Conservation (phyloP, 2,797 vertebrate genomes). For the Myripristis murdjan region DNA sequence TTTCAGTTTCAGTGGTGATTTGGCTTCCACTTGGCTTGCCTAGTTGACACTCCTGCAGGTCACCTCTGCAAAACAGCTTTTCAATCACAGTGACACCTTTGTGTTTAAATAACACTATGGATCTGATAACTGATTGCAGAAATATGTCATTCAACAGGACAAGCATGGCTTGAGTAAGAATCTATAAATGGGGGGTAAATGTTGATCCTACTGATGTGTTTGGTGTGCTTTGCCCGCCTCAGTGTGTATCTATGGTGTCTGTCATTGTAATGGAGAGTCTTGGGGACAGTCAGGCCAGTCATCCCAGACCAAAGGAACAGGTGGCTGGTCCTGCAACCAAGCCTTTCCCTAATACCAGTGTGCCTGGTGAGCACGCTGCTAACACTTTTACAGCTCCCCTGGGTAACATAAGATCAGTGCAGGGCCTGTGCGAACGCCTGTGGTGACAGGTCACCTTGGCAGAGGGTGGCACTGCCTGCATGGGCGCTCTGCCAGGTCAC, state of each 20-base stretch:
- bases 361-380: conserved; percentile 72
- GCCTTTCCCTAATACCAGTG: conserved; percentile 67
- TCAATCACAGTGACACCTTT: too few species aligned
- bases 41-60: too few species aligned
- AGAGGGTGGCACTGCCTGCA: conserved; percentile 63
- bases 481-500: conserved; percentile 47
- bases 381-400: conserved; percentile 87
- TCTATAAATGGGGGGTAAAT: conserved; percentile 14
- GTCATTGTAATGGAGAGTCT: conserved; percentile 34
- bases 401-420: conserved; percentile 69
- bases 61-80: too few species aligned
- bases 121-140: too few species aligned
- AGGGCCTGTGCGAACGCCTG: conserved; percentile 70
- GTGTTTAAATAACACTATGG: too few species aligned
- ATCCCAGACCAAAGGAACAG: conserved; percentile 76
- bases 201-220: conserved; percentile 32
- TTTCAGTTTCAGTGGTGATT: too few species aligned
- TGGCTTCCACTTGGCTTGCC: too few species aligned
- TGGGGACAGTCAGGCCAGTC: conserved; percentile 54
- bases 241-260: conserved; percentile 38
- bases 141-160: too few species aligned
- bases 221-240: conserved; percentile 45
- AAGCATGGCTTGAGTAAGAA: conserved; percentile 10
- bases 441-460: conserved; percentile 86
- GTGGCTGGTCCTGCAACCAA: conserved; percentile 75